phyloP scores from a whole-genome alignment of 2,888 invertebrate species.

The Slavum lentiscoides region DNA sequence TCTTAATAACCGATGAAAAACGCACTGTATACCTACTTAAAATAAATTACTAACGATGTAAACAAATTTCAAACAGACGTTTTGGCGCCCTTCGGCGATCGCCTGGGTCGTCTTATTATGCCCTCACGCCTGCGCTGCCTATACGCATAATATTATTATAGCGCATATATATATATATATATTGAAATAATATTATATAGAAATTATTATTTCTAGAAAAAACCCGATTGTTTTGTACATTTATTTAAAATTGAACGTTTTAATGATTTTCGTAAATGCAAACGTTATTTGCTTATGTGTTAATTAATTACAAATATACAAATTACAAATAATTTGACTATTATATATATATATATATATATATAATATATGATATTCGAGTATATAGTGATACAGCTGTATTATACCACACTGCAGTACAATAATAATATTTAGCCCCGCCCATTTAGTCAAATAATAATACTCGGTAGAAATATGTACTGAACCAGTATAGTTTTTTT shows the following conservation, averaged over 20 bases:
- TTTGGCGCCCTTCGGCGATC: no score
- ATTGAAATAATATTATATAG: not conserved
- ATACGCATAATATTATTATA: not conserved
- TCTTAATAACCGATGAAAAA: no score
- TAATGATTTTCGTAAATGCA: not conserved
- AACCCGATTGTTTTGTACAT: not conserved
- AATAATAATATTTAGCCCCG: not conserved
- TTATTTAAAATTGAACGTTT: no score
- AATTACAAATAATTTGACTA: slow-evolving; percentile 3
- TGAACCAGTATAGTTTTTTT: not conserved
- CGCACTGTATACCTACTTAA: no score
- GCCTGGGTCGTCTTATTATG: no score
- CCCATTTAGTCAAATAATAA: not conserved
- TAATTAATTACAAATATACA: not conserved
- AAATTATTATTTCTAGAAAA: no score
- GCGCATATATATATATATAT: not conserved
- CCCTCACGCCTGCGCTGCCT: no score
- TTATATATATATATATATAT: no score
- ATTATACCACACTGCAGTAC: not conserved
- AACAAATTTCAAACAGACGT: no score
- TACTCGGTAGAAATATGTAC: not conserved
- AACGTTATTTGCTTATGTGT: not conserved
- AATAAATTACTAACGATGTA: no score
- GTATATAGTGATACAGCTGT: not conserved
- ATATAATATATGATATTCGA: not conserved